Conservation (phyloP, 53 echinoderm and acorn worm species). For the Echinarachnius parma region DNA sequence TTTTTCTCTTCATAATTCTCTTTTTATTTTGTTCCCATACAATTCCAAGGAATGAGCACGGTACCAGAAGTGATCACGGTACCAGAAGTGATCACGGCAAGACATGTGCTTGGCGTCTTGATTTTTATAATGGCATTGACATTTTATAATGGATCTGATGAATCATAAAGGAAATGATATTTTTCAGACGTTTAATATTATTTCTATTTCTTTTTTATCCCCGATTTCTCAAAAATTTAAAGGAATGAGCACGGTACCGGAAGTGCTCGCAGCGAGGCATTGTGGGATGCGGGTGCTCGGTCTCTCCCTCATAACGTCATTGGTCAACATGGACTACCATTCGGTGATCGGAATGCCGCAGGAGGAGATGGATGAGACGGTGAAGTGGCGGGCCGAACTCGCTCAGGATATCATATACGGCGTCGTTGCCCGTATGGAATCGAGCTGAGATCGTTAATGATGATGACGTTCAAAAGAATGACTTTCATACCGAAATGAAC, state of each 20-base stretch:
- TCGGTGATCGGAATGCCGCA: conserved; percentile 25
- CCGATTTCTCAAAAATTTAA: conserved; percentile 83
- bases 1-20: background rate
- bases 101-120: background rate
- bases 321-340: conserved; percentile 49
- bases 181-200: too few relatives aligned
- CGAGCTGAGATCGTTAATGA: background rate
- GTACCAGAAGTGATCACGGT: conserved; percentile 92
- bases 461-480: too few relatives aligned
- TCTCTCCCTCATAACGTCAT: conserved; percentile 67
- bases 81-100: too few relatives aligned
- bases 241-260: conserved; percentile 99
- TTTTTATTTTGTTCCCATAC: background rate
- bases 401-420: conserved; percentile 19
- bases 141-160: too few relatives aligned
- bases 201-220: background rate
- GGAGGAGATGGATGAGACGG: conserved; percentile 67
- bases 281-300: conserved; percentile 72
- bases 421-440: background rate
- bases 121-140: background rate
- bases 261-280: conserved; percentile 71
- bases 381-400: conserved; percentile 21
- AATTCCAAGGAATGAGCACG: conserved; percentile 82
- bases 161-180: too few relatives aligned
- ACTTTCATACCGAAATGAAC: too few relatives aligned